Evolutionary conservation across 1,140 invertebrate genomes (phyloP).

Genomic region (Lanistes nyassanus): DNA sequence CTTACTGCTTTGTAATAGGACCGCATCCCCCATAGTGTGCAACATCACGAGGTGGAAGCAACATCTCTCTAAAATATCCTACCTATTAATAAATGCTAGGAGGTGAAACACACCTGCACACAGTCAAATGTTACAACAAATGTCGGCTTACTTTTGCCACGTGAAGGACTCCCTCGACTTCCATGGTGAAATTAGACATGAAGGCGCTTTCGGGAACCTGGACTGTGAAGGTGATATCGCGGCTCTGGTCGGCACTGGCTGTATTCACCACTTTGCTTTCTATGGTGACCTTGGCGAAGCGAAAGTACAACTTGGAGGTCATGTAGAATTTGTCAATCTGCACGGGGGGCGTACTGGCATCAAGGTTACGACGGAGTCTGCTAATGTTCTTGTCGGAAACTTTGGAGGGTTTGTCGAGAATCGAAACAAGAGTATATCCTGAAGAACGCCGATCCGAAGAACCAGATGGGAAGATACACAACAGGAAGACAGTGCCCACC

Average conservation of each 20-base stretch:
- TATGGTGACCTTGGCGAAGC: conserved; percentile 36
- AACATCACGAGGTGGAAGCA: too few relatives aligned
- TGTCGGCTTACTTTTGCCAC: conserved; percentile 26
- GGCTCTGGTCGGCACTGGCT: neutral
- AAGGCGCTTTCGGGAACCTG: conserved; percentile 46
- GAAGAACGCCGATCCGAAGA: too few relatives aligned
- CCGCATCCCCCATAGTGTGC: too few relatives aligned
- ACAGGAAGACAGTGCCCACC: too few relatives aligned
- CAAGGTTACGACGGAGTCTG: too few relatives aligned
- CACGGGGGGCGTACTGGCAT: neutral
- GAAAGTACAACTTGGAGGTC: conserved; percentile 23
- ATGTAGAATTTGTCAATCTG: conserved; percentile 25
- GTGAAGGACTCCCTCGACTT: conserved; percentile 27
- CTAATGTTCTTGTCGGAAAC: too few relatives aligned
- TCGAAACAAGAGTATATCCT: too few relatives aligned
- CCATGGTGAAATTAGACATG: conserved; percentile 48
- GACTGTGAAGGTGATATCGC: conserved; percentile 35
- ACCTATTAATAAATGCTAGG: neutral
- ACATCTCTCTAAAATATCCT: too few relatives aligned
- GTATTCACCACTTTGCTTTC: conserved; percentile 30
- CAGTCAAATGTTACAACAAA: neutral
- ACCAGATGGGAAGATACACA: too few relatives aligned
- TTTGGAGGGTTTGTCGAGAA: too few relatives aligned
- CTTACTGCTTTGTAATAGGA: too few relatives aligned
- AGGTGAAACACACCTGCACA: neutral